These are phyloP conservation scores for Eutolmus rufibarbis DNA, from an alignment of 2,888 invertebrate genomes.

Conservation along the genomic window DNA sequence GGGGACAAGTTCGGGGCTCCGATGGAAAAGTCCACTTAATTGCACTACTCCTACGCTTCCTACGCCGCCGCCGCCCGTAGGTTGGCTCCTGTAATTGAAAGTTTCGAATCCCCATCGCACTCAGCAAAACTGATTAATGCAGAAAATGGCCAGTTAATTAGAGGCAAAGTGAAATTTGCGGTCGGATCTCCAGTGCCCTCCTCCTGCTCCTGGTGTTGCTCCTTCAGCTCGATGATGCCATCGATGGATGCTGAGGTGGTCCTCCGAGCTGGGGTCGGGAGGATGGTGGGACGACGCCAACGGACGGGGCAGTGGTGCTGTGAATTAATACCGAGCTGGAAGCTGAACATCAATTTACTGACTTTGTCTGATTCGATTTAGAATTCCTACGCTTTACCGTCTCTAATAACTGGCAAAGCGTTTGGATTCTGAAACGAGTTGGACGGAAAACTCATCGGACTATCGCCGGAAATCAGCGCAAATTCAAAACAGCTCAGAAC, in stretches of 20 bases:
- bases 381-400: constrained; percentile 98
- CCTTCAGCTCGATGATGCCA: neutral
- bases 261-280: neutral
- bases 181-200: neutral
- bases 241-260: neutral
- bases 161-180: constrained; percentile 36
- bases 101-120: constrained; percentile 23
- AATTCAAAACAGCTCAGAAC: neutral
- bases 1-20: constrained; percentile 7
- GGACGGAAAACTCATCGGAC: constrained; percentile 53
- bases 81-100: constrained; percentile 4
- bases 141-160: constrained; percentile 30
- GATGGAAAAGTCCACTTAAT: constrained; percentile 33
- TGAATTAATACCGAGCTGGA: neutral
- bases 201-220: constrained; percentile 62
- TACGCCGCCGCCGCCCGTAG: neutral
- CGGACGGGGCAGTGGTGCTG: neutral
- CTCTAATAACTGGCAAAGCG: constrained; percentile 81
- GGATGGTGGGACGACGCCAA: neutral
- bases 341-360: neutral
- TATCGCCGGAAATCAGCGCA: neutral
- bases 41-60: neutral
- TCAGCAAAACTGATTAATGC: constrained; percentile 29
- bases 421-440: constrained; percentile 93
- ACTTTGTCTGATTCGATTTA: constrained; percentile 73